phyloP scores from a whole-genome alignment of 2,797 vertebrate species.

The Sebastiscus albofasciatus region DNA sequence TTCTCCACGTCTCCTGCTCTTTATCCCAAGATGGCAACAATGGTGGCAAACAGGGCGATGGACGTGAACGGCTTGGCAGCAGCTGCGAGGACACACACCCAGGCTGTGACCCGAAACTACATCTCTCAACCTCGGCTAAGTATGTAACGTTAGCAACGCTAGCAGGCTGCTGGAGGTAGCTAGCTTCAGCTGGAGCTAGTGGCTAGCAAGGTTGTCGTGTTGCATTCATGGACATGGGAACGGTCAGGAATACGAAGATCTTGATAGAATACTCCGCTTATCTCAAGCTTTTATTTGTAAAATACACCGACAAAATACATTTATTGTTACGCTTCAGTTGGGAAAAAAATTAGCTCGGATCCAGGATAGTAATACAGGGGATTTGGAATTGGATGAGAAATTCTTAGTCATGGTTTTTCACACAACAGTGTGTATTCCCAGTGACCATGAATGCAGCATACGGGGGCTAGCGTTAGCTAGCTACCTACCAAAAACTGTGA shows the following conservation, averaged over 20 bases:
- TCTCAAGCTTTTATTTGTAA: not conserved
- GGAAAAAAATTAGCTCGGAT: not conserved
- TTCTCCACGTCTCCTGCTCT: not conserved
- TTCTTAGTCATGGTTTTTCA: not conserved
- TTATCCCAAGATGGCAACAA: conserved; percentile 76
- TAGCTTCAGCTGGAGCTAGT: not conserved
- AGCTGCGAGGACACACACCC: conserved; percentile 82
- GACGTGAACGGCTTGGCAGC: conserved; percentile 80
- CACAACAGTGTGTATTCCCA: fast-evolving
- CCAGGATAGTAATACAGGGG: not conserved
- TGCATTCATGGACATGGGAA: conserved; percentile 1
- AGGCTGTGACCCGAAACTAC: conserved; percentile 86
- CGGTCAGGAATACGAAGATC: fast-evolving
- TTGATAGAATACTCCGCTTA: not conserved
- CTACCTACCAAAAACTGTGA: not conserved
- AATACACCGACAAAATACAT: fast-evolving
- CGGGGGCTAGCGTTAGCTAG: not conserved
- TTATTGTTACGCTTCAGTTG: not conserved
- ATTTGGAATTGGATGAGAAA: too few species aligned
- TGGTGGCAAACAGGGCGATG: conserved; percentile 79
- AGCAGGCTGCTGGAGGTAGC: conserved; percentile 1
- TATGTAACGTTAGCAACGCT: conserved; percentile 59
- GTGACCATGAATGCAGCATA: not conserved
- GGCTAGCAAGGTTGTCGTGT: conserved; percentile 36
- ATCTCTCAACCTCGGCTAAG: conserved; percentile 87